A percentile compares a stretch with the other conserved stretches of the same genome.
phyloP scores from a whole-genome alignment of 2,797 vertebrate genomes.

The Hypotaenidia philippensis region DNA sequence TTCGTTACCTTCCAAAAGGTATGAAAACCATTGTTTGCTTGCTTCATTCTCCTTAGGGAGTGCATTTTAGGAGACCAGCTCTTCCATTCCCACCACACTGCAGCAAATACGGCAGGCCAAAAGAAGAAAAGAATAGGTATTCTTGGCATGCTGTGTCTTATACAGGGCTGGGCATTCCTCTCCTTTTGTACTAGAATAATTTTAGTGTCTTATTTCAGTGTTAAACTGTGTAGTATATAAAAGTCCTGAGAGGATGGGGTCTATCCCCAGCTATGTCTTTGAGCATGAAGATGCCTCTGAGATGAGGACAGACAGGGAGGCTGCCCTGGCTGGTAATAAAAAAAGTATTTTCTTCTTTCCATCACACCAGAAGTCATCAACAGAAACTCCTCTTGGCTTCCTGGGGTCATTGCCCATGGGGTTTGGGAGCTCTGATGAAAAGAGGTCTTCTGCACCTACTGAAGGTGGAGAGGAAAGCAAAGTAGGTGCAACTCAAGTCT shows the following conservation, averaged over 20 bases:
- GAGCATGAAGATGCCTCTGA: background rate
- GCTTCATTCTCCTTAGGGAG: background rate
- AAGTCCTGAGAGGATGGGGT: background rate
- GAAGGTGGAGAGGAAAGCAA: background rate
- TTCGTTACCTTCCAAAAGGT: background rate
- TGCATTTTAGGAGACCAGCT: background rate
- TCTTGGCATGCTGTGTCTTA: background rate
- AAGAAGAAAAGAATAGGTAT: background rate
- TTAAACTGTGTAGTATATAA: background rate
- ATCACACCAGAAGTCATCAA: background rate
- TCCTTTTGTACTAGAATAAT: background rate
- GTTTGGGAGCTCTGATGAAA: background rate
- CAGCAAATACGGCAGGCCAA: fast-evolving
- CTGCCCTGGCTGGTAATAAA: background rate
- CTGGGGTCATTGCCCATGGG: background rate
- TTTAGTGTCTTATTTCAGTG: background rate
- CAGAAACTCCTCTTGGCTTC: background rate
- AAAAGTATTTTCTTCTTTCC: background rate
- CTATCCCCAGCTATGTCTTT: background rate
- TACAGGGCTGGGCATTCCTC: background rate
- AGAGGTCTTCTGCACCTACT: background rate
- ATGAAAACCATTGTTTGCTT: background rate
- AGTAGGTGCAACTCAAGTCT: background rate
- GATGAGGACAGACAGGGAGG: background rate
- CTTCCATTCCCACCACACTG: background rate